These are phyloP conservation scores for Patagioenas fasciata DNA, from an alignment of 2,113 vertebrate species.

Conservation along the genomic window DNA sequence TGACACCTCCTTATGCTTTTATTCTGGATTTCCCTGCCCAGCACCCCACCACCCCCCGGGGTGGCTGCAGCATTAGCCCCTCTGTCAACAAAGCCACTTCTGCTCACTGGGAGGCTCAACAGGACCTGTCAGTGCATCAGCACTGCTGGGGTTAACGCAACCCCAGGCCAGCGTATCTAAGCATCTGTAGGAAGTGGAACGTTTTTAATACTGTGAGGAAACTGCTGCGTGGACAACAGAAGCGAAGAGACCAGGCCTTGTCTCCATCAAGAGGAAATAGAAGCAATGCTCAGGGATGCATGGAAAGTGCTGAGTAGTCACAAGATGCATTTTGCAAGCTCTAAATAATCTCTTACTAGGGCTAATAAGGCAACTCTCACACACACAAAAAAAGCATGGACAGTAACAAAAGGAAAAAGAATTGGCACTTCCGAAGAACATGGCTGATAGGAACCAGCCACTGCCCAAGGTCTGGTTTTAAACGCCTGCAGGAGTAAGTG, in stretches of 20 bases:
- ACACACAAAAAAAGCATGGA: background rate
- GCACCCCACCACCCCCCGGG: background rate
- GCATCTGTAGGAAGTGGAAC: slow-evolving; percentile 11
- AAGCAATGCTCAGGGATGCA: background rate
- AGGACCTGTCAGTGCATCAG: fast-evolving
- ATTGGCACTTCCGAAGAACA: background rate
- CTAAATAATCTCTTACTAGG: background rate
- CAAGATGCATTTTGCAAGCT: background rate
- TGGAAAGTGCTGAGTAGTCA: background rate
- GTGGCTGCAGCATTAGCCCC: background rate
- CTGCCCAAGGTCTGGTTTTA: background rate
- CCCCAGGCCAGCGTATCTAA: background rate
- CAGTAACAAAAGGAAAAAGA: background rate
- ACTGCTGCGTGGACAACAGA: background rate
- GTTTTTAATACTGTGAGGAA: slow-evolving; percentile 38
- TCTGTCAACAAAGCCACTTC: background rate
- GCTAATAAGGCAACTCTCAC: background rate
- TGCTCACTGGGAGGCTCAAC: background rate
- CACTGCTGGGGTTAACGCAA: background rate
- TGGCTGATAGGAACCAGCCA: background rate
- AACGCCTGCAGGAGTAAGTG: background rate
- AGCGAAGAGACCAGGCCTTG: background rate
- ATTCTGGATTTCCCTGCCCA: background rate
- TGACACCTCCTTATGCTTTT: background rate
- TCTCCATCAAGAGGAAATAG: background rate